phyloP scores from a whole-genome alignment of 2,113 vertebrate genomes.

The Mirounga angustirostris region DNA sequence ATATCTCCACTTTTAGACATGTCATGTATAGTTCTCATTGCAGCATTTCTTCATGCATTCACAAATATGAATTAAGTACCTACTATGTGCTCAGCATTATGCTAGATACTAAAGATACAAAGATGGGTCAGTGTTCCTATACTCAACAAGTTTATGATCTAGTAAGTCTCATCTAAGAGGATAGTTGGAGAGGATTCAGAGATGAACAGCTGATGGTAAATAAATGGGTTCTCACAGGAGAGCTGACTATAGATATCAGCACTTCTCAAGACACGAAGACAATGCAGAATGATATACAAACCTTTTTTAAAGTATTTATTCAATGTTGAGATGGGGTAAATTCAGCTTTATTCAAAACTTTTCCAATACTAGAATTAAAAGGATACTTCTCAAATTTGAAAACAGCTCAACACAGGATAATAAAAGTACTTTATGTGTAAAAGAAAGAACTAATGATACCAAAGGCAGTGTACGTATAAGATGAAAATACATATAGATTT shows the following conservation, averaged over 20 bases:
- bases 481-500: background rate
- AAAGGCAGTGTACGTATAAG: background rate
- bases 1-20: background rate
- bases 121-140: background rate
- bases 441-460: background rate
- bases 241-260: background rate
- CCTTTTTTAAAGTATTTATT: background rate
- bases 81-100: background rate
- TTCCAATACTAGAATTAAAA: slow-evolving; percentile 17
- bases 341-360: background rate
- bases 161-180: background rate
- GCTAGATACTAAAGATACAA: background rate
- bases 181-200: background rate
- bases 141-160: background rate
- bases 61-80: background rate
- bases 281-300: background rate
- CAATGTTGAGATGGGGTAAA: background rate
- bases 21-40: background rate
- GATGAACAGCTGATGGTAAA: background rate
- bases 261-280: background rate
- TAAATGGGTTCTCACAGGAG: background rate
- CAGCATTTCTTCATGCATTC: background rate
- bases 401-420: background rate
- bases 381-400: background rate
- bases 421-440: background rate